Evolutionary conservation across 2,888 invertebrate species (phyloP).

Genomic region (Calliscelio sp.): DNA sequence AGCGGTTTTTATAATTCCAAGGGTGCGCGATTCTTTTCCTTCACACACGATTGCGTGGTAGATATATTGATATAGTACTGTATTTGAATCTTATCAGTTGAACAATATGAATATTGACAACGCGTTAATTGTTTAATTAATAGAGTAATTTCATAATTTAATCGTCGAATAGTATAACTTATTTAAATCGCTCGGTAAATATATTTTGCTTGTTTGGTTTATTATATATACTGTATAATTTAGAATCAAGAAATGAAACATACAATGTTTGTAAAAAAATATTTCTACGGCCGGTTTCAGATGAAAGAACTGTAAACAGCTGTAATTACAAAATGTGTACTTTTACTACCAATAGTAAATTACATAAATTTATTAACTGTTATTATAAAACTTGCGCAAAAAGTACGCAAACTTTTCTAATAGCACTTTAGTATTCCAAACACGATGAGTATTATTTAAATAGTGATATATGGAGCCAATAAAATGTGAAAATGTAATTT

Average conservation of each 20-base stretch:
- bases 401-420: conserved; percentile 47
- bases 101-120: too few relatives aligned
- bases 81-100: neutral
- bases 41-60: conserved; percentile 41
- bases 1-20: conserved; percentile 44
- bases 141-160: too few relatives aligned
- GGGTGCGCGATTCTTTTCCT: conserved; percentile 43
- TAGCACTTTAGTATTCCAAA: conserved; percentile 36
- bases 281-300: neutral
- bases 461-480: conserved; percentile 60
- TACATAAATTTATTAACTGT: conserved; percentile 62
- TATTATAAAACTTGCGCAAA: conserved; percentile 54
- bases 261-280: neutral
- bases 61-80: conserved; percentile 34
- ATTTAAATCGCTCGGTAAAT: too few relatives aligned
- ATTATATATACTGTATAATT: too few relatives aligned
- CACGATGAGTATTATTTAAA: conserved; percentile 56
- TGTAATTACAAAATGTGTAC: conserved; percentile 29
- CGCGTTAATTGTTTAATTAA: too few relatives aligned
- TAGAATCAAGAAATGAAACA: neutral
- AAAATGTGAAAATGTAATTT: conserved; percentile 62
- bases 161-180: too few relatives aligned
- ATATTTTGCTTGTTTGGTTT: too few relatives aligned
- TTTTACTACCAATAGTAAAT: conserved; percentile 48
- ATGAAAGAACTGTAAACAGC: conserved; percentile 1